Conservation (phyloP, 2,888 invertebrate genomes). For the Drosophila prolongata region DNA sequence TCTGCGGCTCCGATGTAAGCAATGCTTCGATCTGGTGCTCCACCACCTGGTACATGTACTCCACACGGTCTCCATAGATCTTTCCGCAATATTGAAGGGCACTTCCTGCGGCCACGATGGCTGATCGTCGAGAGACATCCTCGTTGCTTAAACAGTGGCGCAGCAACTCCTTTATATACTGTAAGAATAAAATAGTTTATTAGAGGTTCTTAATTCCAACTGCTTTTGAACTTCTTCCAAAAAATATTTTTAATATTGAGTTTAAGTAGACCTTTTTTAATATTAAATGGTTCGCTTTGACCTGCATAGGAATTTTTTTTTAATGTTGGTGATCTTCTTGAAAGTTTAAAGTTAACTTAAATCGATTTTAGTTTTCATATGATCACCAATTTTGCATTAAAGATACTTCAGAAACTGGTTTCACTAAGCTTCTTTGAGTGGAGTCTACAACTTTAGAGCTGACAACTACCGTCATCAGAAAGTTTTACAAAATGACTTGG, state of each 20-base stretch:
- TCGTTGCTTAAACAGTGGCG: conserved; percentile 5
- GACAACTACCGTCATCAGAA: too few species aligned
- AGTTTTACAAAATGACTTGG: too few species aligned
- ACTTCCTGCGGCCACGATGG: conserved; percentile 51
- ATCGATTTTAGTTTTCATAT: too few species aligned
- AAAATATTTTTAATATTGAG: too few species aligned
- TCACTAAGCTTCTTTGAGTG: neutral
- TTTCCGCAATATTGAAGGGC: conserved; percentile 77
- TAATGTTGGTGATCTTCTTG: too few species aligned
- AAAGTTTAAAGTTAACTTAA: too few species aligned
- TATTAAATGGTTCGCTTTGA: too few species aligned
- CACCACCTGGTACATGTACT: conserved; percentile 74
- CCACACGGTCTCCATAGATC: conserved; percentile 81
- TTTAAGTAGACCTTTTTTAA: too few species aligned
- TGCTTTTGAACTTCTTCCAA: too few species aligned
- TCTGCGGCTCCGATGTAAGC: conserved; percentile 59
- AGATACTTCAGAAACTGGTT: neutral
- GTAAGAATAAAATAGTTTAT: neutral
- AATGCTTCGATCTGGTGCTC: conserved; percentile 71
- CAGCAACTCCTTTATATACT: conserved; percentile 79
- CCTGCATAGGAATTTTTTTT: too few species aligned
- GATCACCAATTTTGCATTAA: too few species aligned
- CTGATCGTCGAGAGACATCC: conserved; percentile 27
- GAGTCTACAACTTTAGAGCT: neutral
- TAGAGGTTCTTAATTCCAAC: too few species aligned